phyloP scores from a whole-genome alignment of 2,797 vertebrate genomes.

The Philypnodon macrostomus region DNA sequence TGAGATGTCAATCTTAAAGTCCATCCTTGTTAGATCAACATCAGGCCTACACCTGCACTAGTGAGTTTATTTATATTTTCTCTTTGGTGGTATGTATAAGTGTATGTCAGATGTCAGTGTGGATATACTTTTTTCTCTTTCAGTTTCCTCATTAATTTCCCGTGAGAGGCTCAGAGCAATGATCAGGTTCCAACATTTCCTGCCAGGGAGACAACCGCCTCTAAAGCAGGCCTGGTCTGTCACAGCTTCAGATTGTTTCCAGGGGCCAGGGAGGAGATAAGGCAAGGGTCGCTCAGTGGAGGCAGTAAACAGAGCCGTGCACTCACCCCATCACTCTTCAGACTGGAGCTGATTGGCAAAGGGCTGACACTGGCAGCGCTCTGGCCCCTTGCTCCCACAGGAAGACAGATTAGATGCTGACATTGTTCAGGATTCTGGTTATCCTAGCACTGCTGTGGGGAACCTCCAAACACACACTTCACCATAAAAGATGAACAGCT shows the following conservation, averaged over 20 bases:
- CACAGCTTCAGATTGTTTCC: conserved; percentile 77
- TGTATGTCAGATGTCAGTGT: conserved; percentile 40
- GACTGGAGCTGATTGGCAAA: conserved; percentile 64
- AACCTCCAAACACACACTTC: conserved; percentile 51
- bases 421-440: conserved; percentile 73
- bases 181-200: conserved; percentile 81
- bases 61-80: conserved; percentile 39
- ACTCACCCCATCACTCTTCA: conserved; percentile 67
- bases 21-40: conserved; percentile 45
- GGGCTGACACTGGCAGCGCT: conserved; percentile 56
- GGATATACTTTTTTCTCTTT: conserved; percentile 42
- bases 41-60: conserved; percentile 30
- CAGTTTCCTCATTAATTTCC: conserved; percentile 75
- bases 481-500: conserved; percentile 57
- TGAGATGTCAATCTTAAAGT: conserved; percentile 53
- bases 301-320: conserved; percentile 67
- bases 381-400: conserved; percentile 68
- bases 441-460: conserved; percentile 57
- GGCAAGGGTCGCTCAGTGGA: conserved; percentile 65
- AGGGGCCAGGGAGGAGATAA: conserved; percentile 75
- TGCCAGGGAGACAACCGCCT: conserved; percentile 75
- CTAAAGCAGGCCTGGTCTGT: conserved; percentile 69
- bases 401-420: conserved; percentile 79
- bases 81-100: conserved; percentile 18
- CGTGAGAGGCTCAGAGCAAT: conserved; percentile 68